Evolutionary conservation across 2,888 invertebrate species (phyloP).

Genomic region (Leucozona laternaria): DNA sequence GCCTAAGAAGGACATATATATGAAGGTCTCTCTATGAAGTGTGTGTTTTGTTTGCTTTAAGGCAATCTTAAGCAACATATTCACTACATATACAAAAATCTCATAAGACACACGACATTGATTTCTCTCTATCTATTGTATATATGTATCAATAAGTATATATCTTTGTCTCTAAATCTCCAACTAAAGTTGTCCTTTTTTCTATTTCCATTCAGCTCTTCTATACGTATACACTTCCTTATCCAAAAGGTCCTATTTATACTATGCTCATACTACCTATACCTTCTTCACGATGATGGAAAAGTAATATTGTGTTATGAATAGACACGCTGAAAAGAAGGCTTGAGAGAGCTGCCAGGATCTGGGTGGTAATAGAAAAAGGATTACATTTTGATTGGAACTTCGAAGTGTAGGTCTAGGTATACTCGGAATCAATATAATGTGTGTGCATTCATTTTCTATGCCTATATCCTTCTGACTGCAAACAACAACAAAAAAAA

Average conservation of each 20-base stretch:
- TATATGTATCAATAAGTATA: background rate
- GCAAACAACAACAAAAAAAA: background rate
- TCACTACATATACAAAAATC: background rate
- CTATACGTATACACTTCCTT: background rate
- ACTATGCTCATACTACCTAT: background rate
- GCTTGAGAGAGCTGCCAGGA: background rate
- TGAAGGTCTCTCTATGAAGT: conserved; percentile 8
- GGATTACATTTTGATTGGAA: conserved; percentile 67
- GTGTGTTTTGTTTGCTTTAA: conserved; percentile 26
- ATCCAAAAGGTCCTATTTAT: background rate
- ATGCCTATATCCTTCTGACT: conserved; percentile 20
- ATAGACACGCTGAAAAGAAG: conserved; percentile 42
- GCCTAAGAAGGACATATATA: conserved; percentile 1
- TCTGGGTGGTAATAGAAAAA: conserved; percentile 43
- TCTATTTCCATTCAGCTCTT: background rate
- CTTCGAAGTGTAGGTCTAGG: conserved; percentile 30
- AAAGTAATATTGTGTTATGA: conserved; percentile 67
- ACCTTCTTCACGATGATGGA: conserved; percentile 20
- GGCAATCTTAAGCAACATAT: background rate
- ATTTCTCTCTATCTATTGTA: conserved; percentile 9
- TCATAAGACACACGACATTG: conserved; percentile 38
- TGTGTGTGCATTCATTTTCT: conserved; percentile 24
- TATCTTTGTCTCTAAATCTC: background rate
- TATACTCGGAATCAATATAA: conserved; percentile 28
- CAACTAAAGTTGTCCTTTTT: conserved; percentile 5